Percentiles rank a stretch among this genome's conserved stretches.
phyloP scores from a whole-genome alignment of 2,113 vertebrate species.

The Siniperca knerii region DNA sequence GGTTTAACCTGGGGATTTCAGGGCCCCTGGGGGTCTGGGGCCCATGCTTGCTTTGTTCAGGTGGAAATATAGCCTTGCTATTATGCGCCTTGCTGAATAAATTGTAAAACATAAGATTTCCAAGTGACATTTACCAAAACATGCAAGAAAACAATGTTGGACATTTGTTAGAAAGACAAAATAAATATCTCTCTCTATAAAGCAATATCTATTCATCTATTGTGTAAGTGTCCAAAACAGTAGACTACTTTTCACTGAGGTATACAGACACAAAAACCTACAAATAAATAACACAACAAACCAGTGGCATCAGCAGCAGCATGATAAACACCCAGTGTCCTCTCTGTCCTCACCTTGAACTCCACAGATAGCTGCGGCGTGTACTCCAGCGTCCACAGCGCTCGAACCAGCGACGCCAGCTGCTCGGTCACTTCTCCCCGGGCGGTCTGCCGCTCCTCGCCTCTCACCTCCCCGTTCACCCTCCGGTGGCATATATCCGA shows the following conservation, averaged over 20 bases:
- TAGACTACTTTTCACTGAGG: not conserved
- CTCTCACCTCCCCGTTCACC: conserved; percentile 65
- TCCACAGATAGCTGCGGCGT: conserved; percentile 93
- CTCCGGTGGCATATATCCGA: conserved; percentile 73
- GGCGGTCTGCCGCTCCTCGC: conserved; percentile 51
- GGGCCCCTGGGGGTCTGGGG: not conserved
- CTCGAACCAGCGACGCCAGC: conserved; percentile 91
- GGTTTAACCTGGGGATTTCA: not conserved
- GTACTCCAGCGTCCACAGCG: conserved; percentile 94
- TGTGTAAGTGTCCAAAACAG: not conserved
- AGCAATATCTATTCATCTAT: not conserved
- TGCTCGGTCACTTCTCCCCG: conserved; percentile 90
- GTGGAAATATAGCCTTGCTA: not conserved
- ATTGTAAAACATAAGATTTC: not conserved
- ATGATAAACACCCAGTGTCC: not conserved
- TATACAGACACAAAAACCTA: not conserved
- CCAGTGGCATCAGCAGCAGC: not conserved
- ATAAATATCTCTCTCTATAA: not conserved
- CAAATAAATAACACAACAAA: not conserved
- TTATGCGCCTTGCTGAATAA: not conserved
- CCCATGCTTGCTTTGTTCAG: not conserved
- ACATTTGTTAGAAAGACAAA: not conserved
- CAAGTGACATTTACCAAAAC: not conserved
- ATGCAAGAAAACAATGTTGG: not conserved
- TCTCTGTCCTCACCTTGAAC: conserved; percentile 89